phyloP scores from a whole-genome alignment of 2,113 vertebrate species.

The Semnornis frantzii region DNA sequence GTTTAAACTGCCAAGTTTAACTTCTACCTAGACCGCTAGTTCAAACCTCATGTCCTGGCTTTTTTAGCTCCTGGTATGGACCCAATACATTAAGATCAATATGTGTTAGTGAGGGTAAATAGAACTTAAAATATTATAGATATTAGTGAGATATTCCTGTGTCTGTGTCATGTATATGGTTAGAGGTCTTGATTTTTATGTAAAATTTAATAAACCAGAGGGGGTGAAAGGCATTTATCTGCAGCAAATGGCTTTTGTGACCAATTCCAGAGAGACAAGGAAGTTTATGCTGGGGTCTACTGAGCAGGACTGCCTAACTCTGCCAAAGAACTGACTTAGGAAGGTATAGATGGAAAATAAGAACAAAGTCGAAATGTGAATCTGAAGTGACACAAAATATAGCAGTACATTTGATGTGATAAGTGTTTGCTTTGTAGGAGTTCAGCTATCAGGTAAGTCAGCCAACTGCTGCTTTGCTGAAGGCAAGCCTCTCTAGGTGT shows the following conservation, averaged over 20 bases:
- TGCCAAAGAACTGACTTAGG: background rate
- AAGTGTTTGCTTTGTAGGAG: background rate
- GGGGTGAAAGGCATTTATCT: background rate
- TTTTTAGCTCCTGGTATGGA: background rate
- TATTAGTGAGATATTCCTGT: background rate
- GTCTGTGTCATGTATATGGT: background rate
- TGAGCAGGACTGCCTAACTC: background rate
- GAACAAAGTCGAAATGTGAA: background rate
- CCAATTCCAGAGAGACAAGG: background rate
- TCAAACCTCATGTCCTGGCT: background rate
- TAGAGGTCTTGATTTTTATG: background rate
- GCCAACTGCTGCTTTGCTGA: background rate
- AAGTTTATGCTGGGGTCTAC: background rate
- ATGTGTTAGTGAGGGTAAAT: background rate
- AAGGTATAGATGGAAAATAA: background rate
- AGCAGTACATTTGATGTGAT: background rate
- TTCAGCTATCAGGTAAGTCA: background rate
- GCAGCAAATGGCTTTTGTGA: background rate
- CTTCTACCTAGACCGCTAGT: background rate
- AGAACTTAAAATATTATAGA: constrained; percentile 24
- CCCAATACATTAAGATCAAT: constrained; percentile 31
- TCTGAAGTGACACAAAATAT: background rate
- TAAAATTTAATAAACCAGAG: background rate
- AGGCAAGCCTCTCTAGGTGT: background rate
- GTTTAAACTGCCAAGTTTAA: constrained; percentile 1